These are phyloP conservation scores for Mastacembelus armatus DNA, from an alignment of 2,797 vertebrate species.

Conservation along the genomic window DNA sequence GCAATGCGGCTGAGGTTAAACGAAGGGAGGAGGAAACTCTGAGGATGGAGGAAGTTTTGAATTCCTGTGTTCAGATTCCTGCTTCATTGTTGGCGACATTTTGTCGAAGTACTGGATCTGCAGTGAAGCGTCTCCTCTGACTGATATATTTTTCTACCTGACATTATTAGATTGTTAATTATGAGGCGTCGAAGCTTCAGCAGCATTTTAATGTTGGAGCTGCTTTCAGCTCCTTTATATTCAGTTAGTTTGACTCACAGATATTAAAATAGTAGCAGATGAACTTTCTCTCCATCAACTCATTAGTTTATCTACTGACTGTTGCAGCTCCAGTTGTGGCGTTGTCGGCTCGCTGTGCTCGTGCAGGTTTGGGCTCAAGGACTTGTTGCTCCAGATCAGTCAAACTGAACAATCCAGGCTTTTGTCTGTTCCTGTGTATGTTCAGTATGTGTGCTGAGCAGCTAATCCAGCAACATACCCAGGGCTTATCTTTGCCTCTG, in stretches of 20 bases:
- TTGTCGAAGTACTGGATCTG: too few relatives aligned
- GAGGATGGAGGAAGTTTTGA: background rate
- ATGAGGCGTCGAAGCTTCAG: too few relatives aligned
- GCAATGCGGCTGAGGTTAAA: background rate
- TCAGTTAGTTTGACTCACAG: too few relatives aligned
- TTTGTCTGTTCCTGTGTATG: background rate
- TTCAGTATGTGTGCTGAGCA: background rate
- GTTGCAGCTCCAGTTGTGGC: background rate
- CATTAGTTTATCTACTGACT: background rate
- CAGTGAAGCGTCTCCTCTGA: too few relatives aligned
- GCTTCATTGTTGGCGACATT: too few relatives aligned
- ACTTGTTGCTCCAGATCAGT: background rate
- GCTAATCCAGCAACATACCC: constrained; percentile 24
- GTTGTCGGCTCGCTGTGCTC: background rate
- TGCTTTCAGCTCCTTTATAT: too few relatives aligned
- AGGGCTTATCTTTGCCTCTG: constrained; percentile 42
- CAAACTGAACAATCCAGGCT: background rate
- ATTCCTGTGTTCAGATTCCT: background rate
- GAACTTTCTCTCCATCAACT: background rate
- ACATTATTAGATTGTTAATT: too few relatives aligned
- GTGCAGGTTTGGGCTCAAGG: background rate
- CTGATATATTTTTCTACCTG: too few relatives aligned
- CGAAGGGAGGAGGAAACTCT: background rate
- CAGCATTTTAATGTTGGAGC: too few relatives aligned
- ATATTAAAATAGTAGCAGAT: background rate